Evolutionary conservation across 2,797 vertebrate genomes (phyloP).

Genomic region (Sebastes trivittatus): DNA sequence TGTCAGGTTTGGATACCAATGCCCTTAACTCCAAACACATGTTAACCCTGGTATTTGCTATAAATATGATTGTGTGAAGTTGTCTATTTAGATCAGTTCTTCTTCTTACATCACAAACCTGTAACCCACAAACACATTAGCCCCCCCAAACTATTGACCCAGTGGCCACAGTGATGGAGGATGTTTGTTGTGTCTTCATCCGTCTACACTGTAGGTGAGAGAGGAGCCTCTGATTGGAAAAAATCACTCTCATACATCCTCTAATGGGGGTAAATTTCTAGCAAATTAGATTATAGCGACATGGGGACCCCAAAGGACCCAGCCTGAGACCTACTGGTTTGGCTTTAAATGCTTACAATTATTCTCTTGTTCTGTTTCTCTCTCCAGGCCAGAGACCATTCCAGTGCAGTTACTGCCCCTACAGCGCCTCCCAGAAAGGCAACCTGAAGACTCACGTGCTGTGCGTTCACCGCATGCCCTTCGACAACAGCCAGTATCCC

Average conservation of each 20-base stretch:
- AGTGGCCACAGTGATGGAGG: not conserved
- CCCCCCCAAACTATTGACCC: not conserved
- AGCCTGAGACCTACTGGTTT: not conserved
- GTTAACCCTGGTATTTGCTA: not conserved
- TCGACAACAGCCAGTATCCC: constrained; percentile 96
- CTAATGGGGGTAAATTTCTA: not conserved
- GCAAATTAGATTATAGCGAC: not conserved
- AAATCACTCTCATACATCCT: not conserved
- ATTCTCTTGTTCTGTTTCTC: constrained; percentile 49
- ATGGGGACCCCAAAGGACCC: not conserved
- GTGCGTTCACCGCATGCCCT: constrained; percentile 95
- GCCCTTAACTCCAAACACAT: not conserved
- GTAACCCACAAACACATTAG: not conserved
- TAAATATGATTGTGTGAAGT: not conserved
- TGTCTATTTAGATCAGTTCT: not conserved
- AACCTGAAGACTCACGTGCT: constrained; percentile 96
- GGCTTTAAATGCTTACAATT: not conserved
- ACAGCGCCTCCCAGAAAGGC: constrained; percentile 96
- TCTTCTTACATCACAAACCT: not conserved
- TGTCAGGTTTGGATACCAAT: not conserved
- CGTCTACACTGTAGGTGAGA: not conserved
- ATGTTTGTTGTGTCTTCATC: not conserved
- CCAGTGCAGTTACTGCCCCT: constrained; percentile 92
- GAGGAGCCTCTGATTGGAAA: not conserved
- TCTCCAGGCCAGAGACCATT: constrained; percentile 88